phyloP scores from a whole-genome alignment of 2,888 invertebrate genomes.

The Trachelus stipa region DNA sequence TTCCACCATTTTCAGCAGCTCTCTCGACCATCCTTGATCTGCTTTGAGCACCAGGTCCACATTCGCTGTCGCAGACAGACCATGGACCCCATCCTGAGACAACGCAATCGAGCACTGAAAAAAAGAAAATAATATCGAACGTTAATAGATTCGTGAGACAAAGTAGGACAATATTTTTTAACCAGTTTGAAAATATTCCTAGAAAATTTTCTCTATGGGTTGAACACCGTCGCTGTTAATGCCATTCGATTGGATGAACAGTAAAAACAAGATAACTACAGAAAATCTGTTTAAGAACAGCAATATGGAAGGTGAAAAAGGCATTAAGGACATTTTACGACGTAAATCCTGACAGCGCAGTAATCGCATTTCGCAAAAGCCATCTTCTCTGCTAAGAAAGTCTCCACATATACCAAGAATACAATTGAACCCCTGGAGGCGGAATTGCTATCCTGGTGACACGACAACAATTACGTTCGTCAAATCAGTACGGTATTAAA shows the following conservation, averaged over 20 bases:
- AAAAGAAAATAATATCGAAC: conserved; percentile 26
- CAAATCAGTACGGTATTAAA: background rate
- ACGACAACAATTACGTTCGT: background rate
- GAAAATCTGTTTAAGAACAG: background rate
- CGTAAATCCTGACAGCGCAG: background rate
- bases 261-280: background rate
- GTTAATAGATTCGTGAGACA: background rate
- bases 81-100: conserved; percentile 88
- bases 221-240: background rate
- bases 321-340: background rate
- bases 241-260: background rate
- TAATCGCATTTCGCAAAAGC: conserved; percentile 5
- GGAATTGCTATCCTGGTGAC: background rate
- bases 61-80: conserved; percentile 84
- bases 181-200: background rate
- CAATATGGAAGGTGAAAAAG: background rate
- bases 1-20: conserved; percentile 83
- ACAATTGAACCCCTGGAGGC: background rate
- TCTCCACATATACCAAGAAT: background rate
- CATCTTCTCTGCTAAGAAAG: background rate
- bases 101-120: conserved; percentile 86
- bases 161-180: background rate
- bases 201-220: background rate
- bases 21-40: conserved; percentile 77
- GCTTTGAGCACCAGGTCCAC: conserved; percentile 86